A percentile compares a stretch with the other conserved stretches of the same genome.
These are phyloP conservation scores for Phataginus tetradactyla DNA, from an alignment of 2,797 vertebrate genomes.

Conservation along the genomic window DNA sequence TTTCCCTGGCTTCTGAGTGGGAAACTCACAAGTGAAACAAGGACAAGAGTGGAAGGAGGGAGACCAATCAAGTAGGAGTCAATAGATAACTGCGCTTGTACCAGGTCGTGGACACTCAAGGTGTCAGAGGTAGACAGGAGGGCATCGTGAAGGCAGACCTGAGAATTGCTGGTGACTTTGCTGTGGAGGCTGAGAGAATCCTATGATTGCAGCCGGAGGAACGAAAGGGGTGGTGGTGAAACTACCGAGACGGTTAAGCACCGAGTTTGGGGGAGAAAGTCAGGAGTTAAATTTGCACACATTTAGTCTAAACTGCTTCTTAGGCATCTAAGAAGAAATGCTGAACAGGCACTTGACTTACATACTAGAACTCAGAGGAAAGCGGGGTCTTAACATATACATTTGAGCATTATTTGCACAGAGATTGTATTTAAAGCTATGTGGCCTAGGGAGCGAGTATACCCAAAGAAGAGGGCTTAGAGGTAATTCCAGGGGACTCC, in stretches of 20 bases:
- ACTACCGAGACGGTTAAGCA: not conserved
- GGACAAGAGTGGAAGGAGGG: too few species aligned
- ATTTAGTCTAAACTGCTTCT: not conserved
- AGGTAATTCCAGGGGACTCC: not conserved
- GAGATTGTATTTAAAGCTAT: not conserved
- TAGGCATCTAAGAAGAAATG: not conserved
- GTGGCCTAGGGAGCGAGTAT: not conserved
- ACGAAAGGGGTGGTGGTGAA: not conserved
- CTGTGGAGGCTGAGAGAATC: not conserved
- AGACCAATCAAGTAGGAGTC: not conserved
- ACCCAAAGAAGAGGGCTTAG: not conserved
- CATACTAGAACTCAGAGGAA: not conserved
- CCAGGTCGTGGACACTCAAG: not conserved
- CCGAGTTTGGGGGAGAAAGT: not conserved
- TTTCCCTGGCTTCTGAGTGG: not conserved
- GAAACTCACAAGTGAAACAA: not conserved
- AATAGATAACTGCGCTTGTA: not conserved
- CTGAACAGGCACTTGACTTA: not conserved
- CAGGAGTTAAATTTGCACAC: not conserved
- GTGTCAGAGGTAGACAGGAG: not conserved
- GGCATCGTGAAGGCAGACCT: not conserved
- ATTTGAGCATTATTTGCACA: not conserved
- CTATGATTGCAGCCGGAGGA: not conserved
- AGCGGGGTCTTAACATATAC: not conserved
- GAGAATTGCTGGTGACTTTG: not conserved